Base-by-base conservation (phyloP, 1,140 invertebrate species). In the Sweltsa coloradensis region DNA sequence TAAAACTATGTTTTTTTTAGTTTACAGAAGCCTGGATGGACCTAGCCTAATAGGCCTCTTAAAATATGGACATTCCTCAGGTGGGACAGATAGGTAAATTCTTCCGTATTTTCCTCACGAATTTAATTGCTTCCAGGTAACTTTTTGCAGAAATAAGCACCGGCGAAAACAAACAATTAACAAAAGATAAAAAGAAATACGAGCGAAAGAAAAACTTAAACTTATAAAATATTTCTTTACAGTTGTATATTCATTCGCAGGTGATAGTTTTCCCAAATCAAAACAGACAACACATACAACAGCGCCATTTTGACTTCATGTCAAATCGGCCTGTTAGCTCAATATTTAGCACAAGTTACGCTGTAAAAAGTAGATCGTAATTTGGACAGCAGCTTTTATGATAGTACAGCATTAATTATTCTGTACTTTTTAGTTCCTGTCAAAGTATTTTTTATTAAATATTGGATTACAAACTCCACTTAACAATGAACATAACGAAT, bases 281-380 rank as follows among this genome's bases (percentile, higher is more conserved):
- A 16, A 9, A 27, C 5, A 31, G 18, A 13, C 23, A 47, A 19
- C 45, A 47, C 45, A 40, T 39, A 3, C 18, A 24, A 47, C 5
- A 41, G 36, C 45, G 45, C 36, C 45, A 47, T 47, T 47, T 47
- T 47, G 16, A 23, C 22, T 40, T 41, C 36, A 47, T 47, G 45
- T 41, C 45, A 47, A 36, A 39, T 40, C 42, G 25, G 18, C 21
- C 42, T 9, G 5, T 16, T 1, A 7, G 22, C 24, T 18, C 6
- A 3, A 9, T 2, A 4, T 14, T 3, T 21, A 31, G 42, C 29
- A 44, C 23, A 44, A 13, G 16, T 34, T 16, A 14, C 42, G 25
- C 42, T 3, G 24, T 22, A 44, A 29, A 44, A 44, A 16, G 13
- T 44, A 44, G 27, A 19, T 5, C 40, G 40, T 29, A 19, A 13